These are phyloP conservation scores for Urocitellus parryii DNA, from an alignment of 2,113 vertebrate species.

Conservation along the genomic window DNA sequence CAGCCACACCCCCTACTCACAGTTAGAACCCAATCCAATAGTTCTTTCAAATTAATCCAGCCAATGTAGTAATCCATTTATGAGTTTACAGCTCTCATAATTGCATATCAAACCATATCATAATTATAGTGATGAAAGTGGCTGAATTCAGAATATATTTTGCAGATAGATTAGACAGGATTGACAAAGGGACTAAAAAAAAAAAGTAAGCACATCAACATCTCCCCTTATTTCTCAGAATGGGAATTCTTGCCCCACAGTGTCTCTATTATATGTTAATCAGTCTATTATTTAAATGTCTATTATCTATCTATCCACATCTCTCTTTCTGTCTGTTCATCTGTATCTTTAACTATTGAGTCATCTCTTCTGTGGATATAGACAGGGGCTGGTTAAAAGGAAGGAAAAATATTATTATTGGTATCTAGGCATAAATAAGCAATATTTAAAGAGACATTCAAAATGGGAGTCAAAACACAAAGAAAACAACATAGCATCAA, in stretches of 20 bases:
- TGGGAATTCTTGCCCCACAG: neutral
- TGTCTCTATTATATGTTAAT: neutral
- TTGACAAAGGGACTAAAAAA: neutral
- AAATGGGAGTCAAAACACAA: neutral
- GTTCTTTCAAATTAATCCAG: too few relatives aligned
- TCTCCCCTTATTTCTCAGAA: neutral
- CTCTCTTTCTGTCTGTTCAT: neutral
- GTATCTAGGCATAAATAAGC: neutral
- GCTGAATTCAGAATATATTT: neutral
- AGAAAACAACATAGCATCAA: neutral
- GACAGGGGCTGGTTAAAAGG: neutral
- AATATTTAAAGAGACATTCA: neutral
- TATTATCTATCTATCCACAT: neutral
- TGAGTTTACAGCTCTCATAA: too few relatives aligned
- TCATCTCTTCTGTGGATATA: neutral
- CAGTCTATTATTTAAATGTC: neutral
- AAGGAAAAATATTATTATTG: neutral
- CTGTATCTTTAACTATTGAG: neutral
- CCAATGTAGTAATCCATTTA: too few relatives aligned
- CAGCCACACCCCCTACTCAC: too few relatives aligned
- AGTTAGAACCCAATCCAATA: too few relatives aligned
- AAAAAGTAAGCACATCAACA: neutral
- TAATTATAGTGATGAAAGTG: neutral
- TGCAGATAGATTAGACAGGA: neutral
- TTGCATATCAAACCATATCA: too few relatives aligned